phyloP scores from a whole-genome alignment of 2,797 vertebrate species.

The Tenualosa thibaudeaui region DNA sequence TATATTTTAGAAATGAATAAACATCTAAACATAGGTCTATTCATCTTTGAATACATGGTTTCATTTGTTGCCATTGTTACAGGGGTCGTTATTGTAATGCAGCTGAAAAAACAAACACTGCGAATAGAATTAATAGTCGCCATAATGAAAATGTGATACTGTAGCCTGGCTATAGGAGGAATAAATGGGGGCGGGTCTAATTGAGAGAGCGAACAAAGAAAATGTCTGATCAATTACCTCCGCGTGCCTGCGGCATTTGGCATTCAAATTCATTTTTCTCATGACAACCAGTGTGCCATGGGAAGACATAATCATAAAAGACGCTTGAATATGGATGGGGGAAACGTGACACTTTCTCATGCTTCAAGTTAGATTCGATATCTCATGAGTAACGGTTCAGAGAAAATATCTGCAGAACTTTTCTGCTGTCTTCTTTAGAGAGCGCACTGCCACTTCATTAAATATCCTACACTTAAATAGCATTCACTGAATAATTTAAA shows the following conservation, averaged over 20 bases:
- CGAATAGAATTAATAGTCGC: background rate
- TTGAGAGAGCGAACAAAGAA: constrained; percentile 63
- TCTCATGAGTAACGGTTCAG: constrained; percentile 49
- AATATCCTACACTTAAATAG: background rate
- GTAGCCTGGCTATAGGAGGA: background rate
- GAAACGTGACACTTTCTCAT: background rate
- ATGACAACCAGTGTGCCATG: constrained; percentile 7
- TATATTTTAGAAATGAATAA: background rate
- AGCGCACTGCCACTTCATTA: no score
- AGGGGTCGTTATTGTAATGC: background rate
- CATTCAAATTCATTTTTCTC: background rate
- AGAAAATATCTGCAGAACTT: background rate
- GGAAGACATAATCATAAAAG: background rate
- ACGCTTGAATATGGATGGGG: background rate
- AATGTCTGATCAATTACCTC: constrained; percentile 58
- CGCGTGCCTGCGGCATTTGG: constrained; percentile 14
- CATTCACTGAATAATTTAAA: background rate
- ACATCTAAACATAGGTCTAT: no score
- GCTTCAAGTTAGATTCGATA: constrained; percentile 28
- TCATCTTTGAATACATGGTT: no score
- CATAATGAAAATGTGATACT: constrained; percentile 14
- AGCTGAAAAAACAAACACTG: background rate
- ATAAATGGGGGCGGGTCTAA: constrained; percentile 62
- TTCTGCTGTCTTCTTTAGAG: background rate
- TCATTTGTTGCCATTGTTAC: no score